phyloP scores from a whole-genome alignment of 2,797 vertebrate genomes.

The Poeciliopsis paucimaculata region DNA sequence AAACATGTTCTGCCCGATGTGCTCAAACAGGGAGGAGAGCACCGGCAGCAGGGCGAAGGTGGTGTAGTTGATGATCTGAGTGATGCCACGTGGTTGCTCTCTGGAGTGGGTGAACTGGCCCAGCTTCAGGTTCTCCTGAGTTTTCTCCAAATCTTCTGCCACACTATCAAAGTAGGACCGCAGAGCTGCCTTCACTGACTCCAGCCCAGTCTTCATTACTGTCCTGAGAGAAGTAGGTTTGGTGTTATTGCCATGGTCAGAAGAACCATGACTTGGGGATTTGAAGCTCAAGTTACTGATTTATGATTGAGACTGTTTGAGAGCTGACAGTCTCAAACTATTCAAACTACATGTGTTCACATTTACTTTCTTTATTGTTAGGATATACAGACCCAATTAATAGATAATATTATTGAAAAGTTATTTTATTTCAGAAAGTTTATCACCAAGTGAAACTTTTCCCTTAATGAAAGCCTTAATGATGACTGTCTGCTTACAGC shows the following conservation, averaged over 20 bases:
- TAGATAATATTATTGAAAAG: too few species aligned
- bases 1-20: slow-evolving; percentile 93
- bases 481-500: too few species aligned
- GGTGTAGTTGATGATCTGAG: slow-evolving; percentile 97
- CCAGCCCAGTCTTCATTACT: slow-evolving; percentile 95
- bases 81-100: slow-evolving; percentile 88
- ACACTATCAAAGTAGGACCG: slow-evolving; percentile 89
- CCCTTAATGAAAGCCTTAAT: too few species aligned
- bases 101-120: slow-evolving; percentile 94
- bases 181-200: slow-evolving; percentile 89
- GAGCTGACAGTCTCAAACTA: background rate
- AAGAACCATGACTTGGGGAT: too few species aligned
- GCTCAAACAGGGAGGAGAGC: slow-evolving; percentile 92
- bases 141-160: slow-evolving; percentile 92
- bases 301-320: background rate
- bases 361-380: background rate
- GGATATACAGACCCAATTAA: too few species aligned
- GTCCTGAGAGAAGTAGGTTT: slow-evolving; percentile 78
- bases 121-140: slow-evolving; percentile 91
- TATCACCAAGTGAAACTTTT: too few species aligned
- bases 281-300: background rate
- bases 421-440: too few species aligned
- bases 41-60: slow-evolving; percentile 92
- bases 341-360: background rate
- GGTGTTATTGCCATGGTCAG: background rate